Evolutionary conservation across 2,113 vertebrate genomes (phyloP).

Genomic region (Cynoglossus semilaevis): DNA sequence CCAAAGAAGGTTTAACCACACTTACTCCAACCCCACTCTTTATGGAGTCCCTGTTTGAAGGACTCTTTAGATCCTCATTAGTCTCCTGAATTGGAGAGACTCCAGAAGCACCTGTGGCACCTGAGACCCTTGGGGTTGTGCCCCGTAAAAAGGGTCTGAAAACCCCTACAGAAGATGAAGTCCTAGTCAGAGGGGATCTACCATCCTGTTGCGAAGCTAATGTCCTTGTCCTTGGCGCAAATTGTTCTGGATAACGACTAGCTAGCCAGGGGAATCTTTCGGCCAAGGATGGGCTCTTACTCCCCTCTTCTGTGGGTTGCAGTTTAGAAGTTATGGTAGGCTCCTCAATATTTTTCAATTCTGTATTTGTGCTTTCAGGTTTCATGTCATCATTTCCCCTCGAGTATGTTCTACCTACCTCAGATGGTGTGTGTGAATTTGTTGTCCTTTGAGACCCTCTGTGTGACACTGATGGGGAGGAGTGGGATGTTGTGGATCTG

Average conservation of each 20-base stretch:
- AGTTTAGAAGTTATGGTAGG: constrained; percentile 35
- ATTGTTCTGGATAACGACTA: constrained; percentile 47
- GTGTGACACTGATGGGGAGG: constrained; percentile 25
- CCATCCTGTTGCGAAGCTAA: constrained; percentile 52
- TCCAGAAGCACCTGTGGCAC: constrained; percentile 53
- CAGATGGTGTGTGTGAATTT: constrained; percentile 33
- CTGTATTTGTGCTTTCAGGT: constrained; percentile 31
- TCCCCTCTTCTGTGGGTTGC: constrained; percentile 29
- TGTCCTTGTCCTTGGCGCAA: constrained; percentile 19
- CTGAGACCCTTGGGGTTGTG: constrained; percentile 55
- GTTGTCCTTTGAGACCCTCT: constrained; percentile 25
- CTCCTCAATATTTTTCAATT: constrained; percentile 45
- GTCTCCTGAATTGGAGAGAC: constrained; percentile 58
- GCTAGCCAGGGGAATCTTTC: constrained; percentile 58
- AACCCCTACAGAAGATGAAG: constrained; percentile 66
- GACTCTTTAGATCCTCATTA: constrained; percentile 39
- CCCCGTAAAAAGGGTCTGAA: constrained; percentile 53
- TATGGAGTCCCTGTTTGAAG: constrained; percentile 46
- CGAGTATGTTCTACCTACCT: constrained; percentile 24
- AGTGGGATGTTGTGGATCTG: constrained; percentile 3
- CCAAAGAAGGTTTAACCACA: constrained; percentile 52
- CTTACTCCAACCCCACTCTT: constrained; percentile 47
- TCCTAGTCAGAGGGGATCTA: constrained; percentile 51
- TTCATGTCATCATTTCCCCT: constrained; percentile 27
- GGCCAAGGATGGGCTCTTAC: constrained; percentile 47